Evolutionary conservation across 2,888 invertebrate genomes (phyloP).

Genomic region (Agrilus cyanescens): DNA sequence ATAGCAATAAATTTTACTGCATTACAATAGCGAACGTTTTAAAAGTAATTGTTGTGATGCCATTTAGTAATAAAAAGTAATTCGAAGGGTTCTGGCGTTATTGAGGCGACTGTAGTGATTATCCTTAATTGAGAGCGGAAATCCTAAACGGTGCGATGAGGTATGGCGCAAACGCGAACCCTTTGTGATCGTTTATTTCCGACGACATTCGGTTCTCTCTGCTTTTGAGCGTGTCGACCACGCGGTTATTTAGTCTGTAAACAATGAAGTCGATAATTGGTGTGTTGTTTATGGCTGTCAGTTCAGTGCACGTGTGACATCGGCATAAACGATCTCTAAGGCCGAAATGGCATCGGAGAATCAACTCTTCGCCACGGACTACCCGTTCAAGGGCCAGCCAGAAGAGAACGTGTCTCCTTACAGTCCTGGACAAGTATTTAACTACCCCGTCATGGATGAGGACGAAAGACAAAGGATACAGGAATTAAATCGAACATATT

Average conservation of each 20-base stretch:
- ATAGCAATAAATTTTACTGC: no score
- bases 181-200: slow-evolving; percentile 17
- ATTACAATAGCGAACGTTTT: no score
- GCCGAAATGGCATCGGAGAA: no score
- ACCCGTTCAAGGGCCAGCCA: no score
- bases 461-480: slow-evolving; percentile 1
- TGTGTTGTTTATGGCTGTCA: slow-evolving; percentile 12
- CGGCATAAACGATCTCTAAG: slow-evolving; percentile 1
- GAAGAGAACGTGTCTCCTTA: slow-evolving; percentile 4
- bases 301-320: slow-evolving; percentile 11
- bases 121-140: slow-evolving; percentile 1
- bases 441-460: slow-evolving; percentile 6
- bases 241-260: slow-evolving; percentile 16
- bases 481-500: slow-evolving; percentile 18
- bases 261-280: slow-evolving; percentile 18
- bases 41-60: no score
- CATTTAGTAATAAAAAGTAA: no score
- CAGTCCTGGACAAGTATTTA: slow-evolving; percentile 9
- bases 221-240: slow-evolving; percentile 14
- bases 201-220: slow-evolving; percentile 16
- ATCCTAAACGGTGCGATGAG: slow-evolving; percentile 5
- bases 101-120: no score
- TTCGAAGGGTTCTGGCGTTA: no score
- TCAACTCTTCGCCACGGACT: no score
- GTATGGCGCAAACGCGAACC: slow-evolving; percentile 17